Base-by-base conservation (phyloP, 2,888 invertebrate genomes). In the Chloromyia formosa region DNA sequence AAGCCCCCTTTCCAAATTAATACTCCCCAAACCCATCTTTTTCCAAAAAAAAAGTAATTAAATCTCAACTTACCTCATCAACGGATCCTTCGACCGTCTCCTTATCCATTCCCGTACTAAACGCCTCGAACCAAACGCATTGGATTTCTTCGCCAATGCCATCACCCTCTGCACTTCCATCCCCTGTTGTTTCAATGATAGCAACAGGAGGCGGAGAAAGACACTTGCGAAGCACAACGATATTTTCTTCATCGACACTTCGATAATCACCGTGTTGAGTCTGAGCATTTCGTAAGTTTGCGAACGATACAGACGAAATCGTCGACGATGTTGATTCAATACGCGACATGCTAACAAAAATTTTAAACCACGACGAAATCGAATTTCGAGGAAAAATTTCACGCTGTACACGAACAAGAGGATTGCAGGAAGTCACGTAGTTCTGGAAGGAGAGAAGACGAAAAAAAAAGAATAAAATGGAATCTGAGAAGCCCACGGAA, bases 251-350 rank as follows among this genome's bases (percentile, higher is more conserved):
- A 74, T 82, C 82, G 12, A 80, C 80, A 3, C 78, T 77, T 7
- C 78, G 77, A 53, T 76, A 78, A 75, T 82, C 79, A 14, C 82
- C 82, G 53, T 82, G 82, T 76, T 83, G 83, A 0, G 82, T 82
- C 78, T 81, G 81, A 49, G 78, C 82, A 74, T 74, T 74, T 18
- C 74, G 20, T 18, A 74, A 42, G 20, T 2, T 66, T 35, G 2
- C 22, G 18, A 64, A 7, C n/a, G 35, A 35, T 64, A 10, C 5
- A 64, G 18, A 42, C 40, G 14, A 40, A 4, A 10, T 42, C 16
- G 35, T 42, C 0, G 27, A 35, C 18, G 14, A 27, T 35, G 27
- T 35, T 35, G 7, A 4, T 22, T 45, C 53, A 12, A 61, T 14
- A 14, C 5, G 12, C 53, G 27, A 54, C 69, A 53, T 69, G 7